phyloP scores from a whole-genome alignment of 2,797 vertebrate genomes.

The Pempheris klunzingeri region DNA sequence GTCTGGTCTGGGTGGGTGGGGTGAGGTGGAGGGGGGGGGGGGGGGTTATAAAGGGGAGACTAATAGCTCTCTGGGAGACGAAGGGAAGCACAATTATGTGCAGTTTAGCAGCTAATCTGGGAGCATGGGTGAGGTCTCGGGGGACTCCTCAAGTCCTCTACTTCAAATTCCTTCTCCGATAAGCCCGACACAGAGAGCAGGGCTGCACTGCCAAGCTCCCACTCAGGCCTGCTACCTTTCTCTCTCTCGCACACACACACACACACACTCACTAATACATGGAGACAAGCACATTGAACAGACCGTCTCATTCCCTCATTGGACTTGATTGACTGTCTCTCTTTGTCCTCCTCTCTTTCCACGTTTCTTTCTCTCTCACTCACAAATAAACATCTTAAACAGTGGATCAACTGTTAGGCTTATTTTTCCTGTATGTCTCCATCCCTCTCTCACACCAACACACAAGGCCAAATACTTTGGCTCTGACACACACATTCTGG shows the following conservation, averaged over 20 bases:
- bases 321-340: slow-evolving; percentile 20
- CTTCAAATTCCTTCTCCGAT: slow-evolving; percentile 96
- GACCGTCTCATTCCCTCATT: slow-evolving; percentile 22
- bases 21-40: slow-evolving; percentile 6
- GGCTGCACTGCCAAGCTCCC: slow-evolving; percentile 78
- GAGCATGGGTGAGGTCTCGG: slow-evolving; percentile 91
- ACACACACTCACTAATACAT: slow-evolving; percentile 34
- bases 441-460: slow-evolving; percentile 30
- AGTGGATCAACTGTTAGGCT: slow-evolving; percentile 21
- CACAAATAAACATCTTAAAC: slow-evolving; percentile 36
- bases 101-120: slow-evolving; percentile 96
- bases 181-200: slow-evolving; percentile 86
- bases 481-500: slow-evolving; percentile 56
- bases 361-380: slow-evolving; percentile 10
- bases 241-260: slow-evolving; percentile 9
- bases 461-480: slow-evolving; percentile 54
- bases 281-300: slow-evolving; percentile 47
- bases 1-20: slow-evolving; percentile 48
- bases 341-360: slow-evolving; percentile 6
- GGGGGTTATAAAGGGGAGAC: slow-evolving; percentile 88
- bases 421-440: slow-evolving; percentile 5
- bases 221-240: slow-evolving; percentile 54
- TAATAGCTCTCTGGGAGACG: slow-evolving; percentile 94
- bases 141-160: slow-evolving; percentile 91
- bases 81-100: slow-evolving; percentile 95